phyloP scores from a whole-genome alignment of 2,888 invertebrate species.

The Branchellion lobata region DNA sequence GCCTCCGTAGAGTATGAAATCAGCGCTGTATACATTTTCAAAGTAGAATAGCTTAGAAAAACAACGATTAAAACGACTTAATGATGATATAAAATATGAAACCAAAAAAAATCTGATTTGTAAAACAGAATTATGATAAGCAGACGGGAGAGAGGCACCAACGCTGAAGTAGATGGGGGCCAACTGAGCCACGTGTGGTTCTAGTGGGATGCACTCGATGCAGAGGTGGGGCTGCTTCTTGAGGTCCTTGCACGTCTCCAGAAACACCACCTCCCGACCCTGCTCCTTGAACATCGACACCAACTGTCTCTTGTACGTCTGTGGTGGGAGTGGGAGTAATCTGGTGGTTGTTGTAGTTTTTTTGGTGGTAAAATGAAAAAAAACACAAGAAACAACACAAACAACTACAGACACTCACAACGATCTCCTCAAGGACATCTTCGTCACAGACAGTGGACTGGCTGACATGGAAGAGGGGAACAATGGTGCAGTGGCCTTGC shows the following conservation, averaged over 20 bases:
- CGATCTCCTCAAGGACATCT: constrained; percentile 87
- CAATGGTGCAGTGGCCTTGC: constrained; percentile 79
- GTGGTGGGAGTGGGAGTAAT: constrained; percentile 59
- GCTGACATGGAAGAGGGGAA: constrained; percentile 77
- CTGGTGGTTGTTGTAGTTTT: not conserved
- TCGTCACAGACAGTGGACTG: constrained; percentile 85
- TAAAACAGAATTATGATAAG: too few relatives aligned
- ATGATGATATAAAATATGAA: constrained; percentile 1
- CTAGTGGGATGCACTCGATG: constrained; percentile 84
- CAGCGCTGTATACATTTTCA: too few relatives aligned
- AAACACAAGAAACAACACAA: not conserved
- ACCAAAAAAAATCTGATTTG: not conserved
- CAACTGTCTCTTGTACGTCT: constrained; percentile 76
- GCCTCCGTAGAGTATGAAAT: not conserved
- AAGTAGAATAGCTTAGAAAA: too few relatives aligned
- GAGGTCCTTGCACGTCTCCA: constrained; percentile 79
- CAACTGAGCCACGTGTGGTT: constrained; percentile 78
- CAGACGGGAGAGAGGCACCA: constrained; percentile 45
- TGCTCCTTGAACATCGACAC: constrained; percentile 71
- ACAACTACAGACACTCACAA: constrained; percentile 66
- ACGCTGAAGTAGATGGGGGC: constrained; percentile 93
- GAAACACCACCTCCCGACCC: constrained; percentile 81
- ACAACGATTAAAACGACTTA: too few relatives aligned
- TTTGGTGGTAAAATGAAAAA: not conserved
- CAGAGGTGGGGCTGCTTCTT: constrained; percentile 78